phyloP scores from a whole-genome alignment of 2,797 vertebrate genomes.

The Melanotaenia parkinsoni region DNA sequence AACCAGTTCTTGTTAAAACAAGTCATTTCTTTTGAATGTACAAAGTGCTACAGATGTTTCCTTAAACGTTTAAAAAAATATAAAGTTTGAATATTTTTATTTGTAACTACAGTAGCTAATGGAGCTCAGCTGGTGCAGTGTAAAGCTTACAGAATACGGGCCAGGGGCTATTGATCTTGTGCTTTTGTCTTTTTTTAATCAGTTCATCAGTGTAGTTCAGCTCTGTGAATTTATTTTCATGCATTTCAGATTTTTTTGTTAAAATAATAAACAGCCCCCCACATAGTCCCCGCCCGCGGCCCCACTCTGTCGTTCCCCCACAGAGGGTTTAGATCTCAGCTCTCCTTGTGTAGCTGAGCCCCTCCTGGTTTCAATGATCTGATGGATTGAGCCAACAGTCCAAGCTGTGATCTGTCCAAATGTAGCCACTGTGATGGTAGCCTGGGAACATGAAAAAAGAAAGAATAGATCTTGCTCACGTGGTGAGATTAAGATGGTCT shows the following conservation, averaged over 20 bases:
- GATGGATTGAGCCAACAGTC: slow-evolving; percentile 88
- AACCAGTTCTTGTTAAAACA: not conserved
- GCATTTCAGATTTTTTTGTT: slow-evolving; percentile 33
- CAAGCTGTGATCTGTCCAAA: slow-evolving; percentile 89
- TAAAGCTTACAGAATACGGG: slow-evolving; percentile 23
- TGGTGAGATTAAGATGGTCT: not conserved
- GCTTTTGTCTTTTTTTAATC: slow-evolving; percentile 35
- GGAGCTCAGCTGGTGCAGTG: slow-evolving; percentile 19
- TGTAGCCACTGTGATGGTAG: slow-evolving; percentile 93
- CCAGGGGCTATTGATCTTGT: slow-evolving; percentile 17
- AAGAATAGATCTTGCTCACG: slow-evolving; percentile 9
- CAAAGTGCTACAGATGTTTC: not conserved
- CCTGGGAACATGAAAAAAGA: slow-evolving; percentile 63
- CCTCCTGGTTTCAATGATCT: slow-evolving; percentile 81
- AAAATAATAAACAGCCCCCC: slow-evolving; percentile 9
- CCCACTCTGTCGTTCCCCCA: not conserved
- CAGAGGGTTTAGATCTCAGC: slow-evolving; percentile 15
- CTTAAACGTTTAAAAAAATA: not conserved
- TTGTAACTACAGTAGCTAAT: not conserved
- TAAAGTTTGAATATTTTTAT: not conserved
- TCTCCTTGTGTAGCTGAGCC: slow-evolving; percentile 38
- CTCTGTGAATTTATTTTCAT: slow-evolving; percentile 40
- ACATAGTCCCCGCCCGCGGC: no score
- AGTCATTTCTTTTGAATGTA: not conserved
- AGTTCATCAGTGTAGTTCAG: slow-evolving; percentile 5